Evolutionary conservation across 2,113 vertebrate species (phyloP).

Genomic region (Tamias sibiricus): DNA sequence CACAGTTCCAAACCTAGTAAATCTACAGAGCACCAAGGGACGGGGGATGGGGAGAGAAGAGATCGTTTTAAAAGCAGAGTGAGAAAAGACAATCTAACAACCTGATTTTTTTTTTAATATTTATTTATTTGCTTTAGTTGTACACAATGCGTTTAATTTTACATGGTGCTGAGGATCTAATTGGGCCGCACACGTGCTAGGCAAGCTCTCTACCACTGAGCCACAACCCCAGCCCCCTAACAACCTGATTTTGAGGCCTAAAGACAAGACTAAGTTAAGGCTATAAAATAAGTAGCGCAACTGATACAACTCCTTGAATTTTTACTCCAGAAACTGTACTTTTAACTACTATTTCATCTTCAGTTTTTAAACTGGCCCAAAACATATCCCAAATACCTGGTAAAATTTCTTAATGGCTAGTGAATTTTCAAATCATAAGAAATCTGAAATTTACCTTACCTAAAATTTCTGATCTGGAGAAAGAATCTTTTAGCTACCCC

Average conservation of each 20-base stretch:
- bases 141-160: too few relatives aligned
- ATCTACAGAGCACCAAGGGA: not conserved
- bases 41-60: not conserved
- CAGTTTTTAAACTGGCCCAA: not conserved
- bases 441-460: not conserved
- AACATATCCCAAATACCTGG: too few relatives aligned
- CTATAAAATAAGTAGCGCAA: not conserved
- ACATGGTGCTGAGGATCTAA: too few relatives aligned
- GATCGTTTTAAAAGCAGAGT: not conserved
- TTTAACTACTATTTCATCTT: not conserved
- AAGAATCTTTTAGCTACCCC: not conserved
- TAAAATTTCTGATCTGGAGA: not conserved
- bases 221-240: too few relatives aligned
- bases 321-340: not conserved
- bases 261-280: slow-evolving; percentile 1
- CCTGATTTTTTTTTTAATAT: too few relatives aligned
- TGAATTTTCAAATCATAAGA: slow-evolving; percentile 28
- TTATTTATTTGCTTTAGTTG: too few relatives aligned
- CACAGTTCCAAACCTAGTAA: not conserved
- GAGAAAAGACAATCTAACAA: not conserved
- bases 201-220: too few relatives aligned
- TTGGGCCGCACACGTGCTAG: too few relatives aligned
- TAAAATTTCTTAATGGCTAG: not conserved
- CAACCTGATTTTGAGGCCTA: not conserved
- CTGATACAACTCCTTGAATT: not conserved